phyloP scores from a whole-genome alignment of 2,113 vertebrate species.

The Fulica atra region DNA sequence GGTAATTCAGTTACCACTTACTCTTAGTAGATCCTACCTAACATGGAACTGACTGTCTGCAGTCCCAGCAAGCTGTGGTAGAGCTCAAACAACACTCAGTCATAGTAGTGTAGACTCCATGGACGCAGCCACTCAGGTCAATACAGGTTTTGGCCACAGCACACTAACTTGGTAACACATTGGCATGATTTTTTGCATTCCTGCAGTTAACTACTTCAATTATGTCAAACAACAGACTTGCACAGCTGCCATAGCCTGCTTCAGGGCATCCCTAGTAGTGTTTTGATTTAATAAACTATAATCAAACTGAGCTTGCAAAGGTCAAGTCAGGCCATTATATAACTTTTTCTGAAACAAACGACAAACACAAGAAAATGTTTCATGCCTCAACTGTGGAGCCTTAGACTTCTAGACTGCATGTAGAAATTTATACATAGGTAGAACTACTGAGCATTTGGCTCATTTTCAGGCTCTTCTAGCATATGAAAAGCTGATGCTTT shows the following conservation, averaged over 20 bases:
- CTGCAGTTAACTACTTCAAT: background rate
- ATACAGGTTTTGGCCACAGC: background rate
- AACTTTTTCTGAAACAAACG: background rate
- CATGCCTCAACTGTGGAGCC: background rate
- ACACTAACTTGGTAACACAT: too few relatives aligned
- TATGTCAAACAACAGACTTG: background rate
- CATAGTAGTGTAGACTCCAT: background rate
- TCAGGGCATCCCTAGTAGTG: background rate
- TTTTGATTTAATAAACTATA: background rate
- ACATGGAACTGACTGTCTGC: background rate
- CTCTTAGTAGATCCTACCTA: background rate
- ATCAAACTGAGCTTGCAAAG: background rate
- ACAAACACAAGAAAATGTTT: background rate
- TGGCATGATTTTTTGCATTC: background rate
- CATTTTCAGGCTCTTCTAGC: background rate
- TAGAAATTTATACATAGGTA: background rate
- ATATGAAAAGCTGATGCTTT: background rate
- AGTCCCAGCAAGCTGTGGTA: rapidly evolving
- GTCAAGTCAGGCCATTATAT: background rate
- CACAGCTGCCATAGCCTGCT: background rate
- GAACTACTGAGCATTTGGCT: background rate
- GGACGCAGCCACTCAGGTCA: background rate
- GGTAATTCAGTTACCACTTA: background rate
- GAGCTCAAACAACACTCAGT: background rate
- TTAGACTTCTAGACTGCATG: background rate